phyloP scores from a whole-genome alignment of 1,140 invertebrate species.

The Paralvinella palmiformis region DNA sequence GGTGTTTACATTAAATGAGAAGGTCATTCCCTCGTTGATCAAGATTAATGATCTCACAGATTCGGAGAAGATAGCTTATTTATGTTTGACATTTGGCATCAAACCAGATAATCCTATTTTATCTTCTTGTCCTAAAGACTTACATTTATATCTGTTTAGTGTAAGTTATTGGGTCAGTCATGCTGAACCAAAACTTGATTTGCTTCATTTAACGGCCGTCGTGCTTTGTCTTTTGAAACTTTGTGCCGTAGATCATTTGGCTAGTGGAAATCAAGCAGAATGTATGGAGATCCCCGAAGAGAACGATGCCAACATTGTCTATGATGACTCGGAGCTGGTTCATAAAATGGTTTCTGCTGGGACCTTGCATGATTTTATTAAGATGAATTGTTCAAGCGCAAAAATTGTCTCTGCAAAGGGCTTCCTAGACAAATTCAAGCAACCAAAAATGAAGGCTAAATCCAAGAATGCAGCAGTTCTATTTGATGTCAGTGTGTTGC shows the following conservation, averaged over 20 bases:
- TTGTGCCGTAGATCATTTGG: slow-evolving; percentile 21
- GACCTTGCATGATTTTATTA: neutral
- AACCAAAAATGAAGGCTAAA: slow-evolving; percentile 26
- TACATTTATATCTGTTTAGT: slow-evolving; percentile 60
- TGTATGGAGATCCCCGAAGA: neutral
- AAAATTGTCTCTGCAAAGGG: neutral
- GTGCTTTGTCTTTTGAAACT: slow-evolving; percentile 32
- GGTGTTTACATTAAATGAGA: slow-evolving; percentile 22
- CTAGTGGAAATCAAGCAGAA: neutral
- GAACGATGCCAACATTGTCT: slow-evolving; percentile 4
- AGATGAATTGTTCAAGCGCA: neutral
- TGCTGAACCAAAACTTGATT: slow-evolving; percentile 28
- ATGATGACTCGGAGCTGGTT: neutral
- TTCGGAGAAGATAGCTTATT: slow-evolving; percentile 17
- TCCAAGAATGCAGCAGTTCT: slow-evolving; percentile 25
- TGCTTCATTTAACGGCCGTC: slow-evolving; percentile 26
- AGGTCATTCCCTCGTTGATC: slow-evolving; percentile 27
- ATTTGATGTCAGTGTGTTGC: slow-evolving; percentile 28
- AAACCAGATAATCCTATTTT: slow-evolving; percentile 18
- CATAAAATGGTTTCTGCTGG: neutral
- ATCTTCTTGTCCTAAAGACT: slow-evolving; percentile 57
- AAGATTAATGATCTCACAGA: slow-evolving; percentile 25
- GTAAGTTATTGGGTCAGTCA: slow-evolving; percentile 63
- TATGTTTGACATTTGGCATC: slow-evolving; percentile 25
- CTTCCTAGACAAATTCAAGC: slow-evolving; percentile 21